Evolutionary conservation across 53 echinoderm and acorn worm genomes (phyloP).

Genomic region (Paracentrotus lividus): DNA sequence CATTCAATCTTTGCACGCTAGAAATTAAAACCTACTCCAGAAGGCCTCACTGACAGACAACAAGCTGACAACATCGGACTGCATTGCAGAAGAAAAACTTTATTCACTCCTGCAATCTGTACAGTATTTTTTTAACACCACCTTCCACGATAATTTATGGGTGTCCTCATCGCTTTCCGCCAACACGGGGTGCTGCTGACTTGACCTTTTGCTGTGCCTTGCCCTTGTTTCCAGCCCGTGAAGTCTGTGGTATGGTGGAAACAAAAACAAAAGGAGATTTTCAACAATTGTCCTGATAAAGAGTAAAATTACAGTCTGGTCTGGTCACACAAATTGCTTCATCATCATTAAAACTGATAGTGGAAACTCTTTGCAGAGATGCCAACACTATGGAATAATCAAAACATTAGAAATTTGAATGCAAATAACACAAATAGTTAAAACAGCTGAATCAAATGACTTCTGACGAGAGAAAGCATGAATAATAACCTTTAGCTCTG

Average conservation of each 20-base stretch:
- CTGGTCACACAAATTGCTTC: too few species aligned
- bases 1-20: neutral
- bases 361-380: too few species aligned
- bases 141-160: neutral
- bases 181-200: conserved; percentile 84
- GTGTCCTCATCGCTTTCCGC: conserved; percentile 87
- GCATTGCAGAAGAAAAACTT: conserved; percentile 37
- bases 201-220: conserved; percentile 80
- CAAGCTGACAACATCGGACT: neutral
- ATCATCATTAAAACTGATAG: too few species aligned
- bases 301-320: neutral
- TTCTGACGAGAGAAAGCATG: too few species aligned
- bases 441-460: too few species aligned
- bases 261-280: neutral
- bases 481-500: too few species aligned
- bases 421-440: too few species aligned
- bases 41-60: neutral
- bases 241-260: conserved; percentile 33
- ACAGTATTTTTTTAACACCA: conserved; percentile 43
- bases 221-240: conserved; percentile 56
- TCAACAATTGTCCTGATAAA: too few species aligned
- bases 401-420: too few species aligned
- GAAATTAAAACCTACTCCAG: neutral
- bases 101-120: conserved; percentile 64
- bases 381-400: too few species aligned